Evolutionary conservation across 1,140 invertebrate species (phyloP).

Genomic region (Metopolophium dirhodum): DNA sequence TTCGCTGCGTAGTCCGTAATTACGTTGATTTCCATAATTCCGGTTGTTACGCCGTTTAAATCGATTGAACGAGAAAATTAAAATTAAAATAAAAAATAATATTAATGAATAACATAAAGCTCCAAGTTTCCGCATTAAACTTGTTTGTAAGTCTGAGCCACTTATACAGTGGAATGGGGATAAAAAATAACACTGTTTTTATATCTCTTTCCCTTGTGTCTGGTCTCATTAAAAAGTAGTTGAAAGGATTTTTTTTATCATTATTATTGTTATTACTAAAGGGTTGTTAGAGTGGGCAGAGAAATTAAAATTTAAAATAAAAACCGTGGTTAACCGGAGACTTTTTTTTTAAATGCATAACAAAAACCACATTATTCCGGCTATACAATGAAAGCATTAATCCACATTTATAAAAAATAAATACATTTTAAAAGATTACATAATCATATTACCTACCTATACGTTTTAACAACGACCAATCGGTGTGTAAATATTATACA

Average conservation of each 20-base stretch:
- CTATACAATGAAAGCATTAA: not conserved
- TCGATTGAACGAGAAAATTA: slow-evolving; percentile 30
- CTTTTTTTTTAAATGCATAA: not conserved
- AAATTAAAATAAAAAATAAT: slow-evolving; percentile 34
- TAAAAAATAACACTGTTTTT: slow-evolving; percentile 43
- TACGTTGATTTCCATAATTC: slow-evolving; percentile 52
- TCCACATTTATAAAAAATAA: not conserved
- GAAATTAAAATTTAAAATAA: slow-evolving; percentile 52
- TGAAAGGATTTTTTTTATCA: slow-evolving; percentile 44
- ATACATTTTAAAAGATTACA: not conserved
- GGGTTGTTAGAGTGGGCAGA: slow-evolving; percentile 27
- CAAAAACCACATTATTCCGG: not conserved
- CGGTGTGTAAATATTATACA: not conserved
- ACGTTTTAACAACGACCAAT: not conserved
- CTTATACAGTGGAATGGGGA: slow-evolving; percentile 21
- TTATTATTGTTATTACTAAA: slow-evolving; percentile 48
- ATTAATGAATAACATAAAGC: slow-evolving; percentile 38
- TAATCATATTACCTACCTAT: not conserved
- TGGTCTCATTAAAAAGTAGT: slow-evolving; percentile 56
- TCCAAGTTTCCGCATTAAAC: slow-evolving; percentile 45
- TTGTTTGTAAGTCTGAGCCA: slow-evolving; percentile 47
- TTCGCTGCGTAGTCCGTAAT: slow-evolving; percentile 33
- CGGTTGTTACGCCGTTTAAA: slow-evolving; percentile 47
- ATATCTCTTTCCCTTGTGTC: slow-evolving; percentile 37
- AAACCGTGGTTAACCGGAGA: not conserved